Evolutionary conservation across 2,888 invertebrate species (phyloP).

Genomic region (Malachius bipustulatus): DNA sequence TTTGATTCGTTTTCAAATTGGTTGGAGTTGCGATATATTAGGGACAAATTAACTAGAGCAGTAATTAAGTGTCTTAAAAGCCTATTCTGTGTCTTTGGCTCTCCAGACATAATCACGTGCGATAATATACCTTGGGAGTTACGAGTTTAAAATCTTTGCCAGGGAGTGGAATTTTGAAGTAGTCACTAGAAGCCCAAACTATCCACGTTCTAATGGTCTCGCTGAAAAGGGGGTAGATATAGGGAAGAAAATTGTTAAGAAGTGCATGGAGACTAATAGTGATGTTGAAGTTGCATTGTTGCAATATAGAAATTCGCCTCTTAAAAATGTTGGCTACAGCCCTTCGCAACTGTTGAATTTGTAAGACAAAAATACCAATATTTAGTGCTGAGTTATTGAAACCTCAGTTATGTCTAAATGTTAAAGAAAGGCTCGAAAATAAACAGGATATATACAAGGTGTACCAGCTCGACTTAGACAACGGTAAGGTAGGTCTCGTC

Average conservation of each 20-base stretch:
- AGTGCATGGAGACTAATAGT: neutral
- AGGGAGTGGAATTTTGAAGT: neutral
- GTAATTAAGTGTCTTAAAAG: no score
- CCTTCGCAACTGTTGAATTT: neutral
- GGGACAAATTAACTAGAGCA: neutral
- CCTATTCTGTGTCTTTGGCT: no score
- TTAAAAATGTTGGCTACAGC: neutral
- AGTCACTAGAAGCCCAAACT: neutral
- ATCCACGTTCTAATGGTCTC: neutral
- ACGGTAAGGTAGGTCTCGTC: no score
- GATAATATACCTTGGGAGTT: neutral
- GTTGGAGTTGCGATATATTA: neutral
- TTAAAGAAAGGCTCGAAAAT: neutral
- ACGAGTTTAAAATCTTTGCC: neutral
- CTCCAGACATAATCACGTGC: neutral
- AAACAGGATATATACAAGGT: slow-evolving; percentile 1
- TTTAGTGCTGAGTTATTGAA: neutral
- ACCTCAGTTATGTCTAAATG: neutral
- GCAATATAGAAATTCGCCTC: neutral
- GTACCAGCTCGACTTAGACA: no score
- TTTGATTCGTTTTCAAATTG: no score
- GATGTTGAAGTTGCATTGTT: neutral
- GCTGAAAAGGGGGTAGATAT: neutral
- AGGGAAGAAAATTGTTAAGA: slow-evolving; percentile 1
- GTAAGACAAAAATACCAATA: slow-evolving; percentile 1